Evolutionary conservation across 2,113 vertebrate genomes (phyloP), one percentile per base, ranked within the genome.

Genomic region (Pantherophis guttatus): DNA sequence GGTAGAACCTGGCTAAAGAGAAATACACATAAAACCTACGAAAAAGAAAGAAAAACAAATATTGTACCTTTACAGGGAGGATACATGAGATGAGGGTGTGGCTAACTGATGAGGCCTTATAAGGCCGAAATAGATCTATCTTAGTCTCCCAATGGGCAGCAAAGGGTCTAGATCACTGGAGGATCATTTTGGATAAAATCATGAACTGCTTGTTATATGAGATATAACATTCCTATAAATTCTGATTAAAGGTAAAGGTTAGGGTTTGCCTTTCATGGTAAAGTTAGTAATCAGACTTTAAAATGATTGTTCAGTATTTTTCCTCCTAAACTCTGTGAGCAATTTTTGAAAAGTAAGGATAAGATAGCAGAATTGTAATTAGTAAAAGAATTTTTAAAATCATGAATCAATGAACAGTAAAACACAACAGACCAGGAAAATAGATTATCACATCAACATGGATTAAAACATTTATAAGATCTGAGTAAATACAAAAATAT

Each of bases 151-250:
- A 39, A 39, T 39, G 39, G 39, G 39, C 39, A 39, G 39, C 39
- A 39, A 39, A 39, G 39, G 39, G 39, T 39, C 39, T 39, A 92
- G 90, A 89, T n/a, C 55, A 55, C 75, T 88, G 19, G 1, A 91
- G 65, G 90, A 95, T 89, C 3, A 89, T 85, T 93, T 91, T 0
- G 88, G 62, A 93, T 58, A 92, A 94, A 89, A 50, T 29, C 88
- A 92, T 54, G 93, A 96, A 92, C 86, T 89, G 95, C 29, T 89
- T 81, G 86, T 95, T 89, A 92, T 94, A 92, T 11, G 54, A 89
- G 75, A 95, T 0, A 88, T 59, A 93, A 94, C 95, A 90, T n/a
- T 29, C 2, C 21, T 0, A 19, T n/a, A 0, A 59, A 93, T 93
- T 94, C 44, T 95, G 95, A 70, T n/a, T 88, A 90, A 93, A 70